These are phyloP conservation scores for Antidorcas marsupialis DNA, from an alignment of 2,113 vertebrate species.

Conservation along the genomic window DNA sequence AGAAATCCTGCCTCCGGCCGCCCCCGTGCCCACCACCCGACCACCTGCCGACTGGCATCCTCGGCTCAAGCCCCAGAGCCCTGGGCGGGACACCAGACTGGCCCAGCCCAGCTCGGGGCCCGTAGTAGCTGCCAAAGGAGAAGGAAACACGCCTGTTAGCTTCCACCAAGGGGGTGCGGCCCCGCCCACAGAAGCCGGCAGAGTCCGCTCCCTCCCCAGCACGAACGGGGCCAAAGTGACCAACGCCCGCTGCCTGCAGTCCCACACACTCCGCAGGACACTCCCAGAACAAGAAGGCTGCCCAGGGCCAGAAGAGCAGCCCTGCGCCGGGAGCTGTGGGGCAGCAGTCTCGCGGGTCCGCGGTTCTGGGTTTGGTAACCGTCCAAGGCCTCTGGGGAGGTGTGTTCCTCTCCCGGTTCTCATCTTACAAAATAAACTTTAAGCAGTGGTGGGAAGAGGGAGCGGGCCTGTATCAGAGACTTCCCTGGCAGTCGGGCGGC, in stretches of 20 bases:
- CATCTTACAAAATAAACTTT: background rate
- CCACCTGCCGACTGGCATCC: background rate
- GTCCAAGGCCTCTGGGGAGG: background rate
- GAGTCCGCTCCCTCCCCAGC: background rate
- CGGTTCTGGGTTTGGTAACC: fast-evolving
- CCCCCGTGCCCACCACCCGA: background rate
- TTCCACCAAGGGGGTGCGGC: too few relatives aligned
- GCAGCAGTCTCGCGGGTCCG: fast-evolving
- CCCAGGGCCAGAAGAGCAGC: background rate
- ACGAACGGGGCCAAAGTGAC: background rate
- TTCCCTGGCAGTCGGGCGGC: background rate
- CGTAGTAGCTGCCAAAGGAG: background rate
- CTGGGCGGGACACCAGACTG: background rate
- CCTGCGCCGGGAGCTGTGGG: background rate
- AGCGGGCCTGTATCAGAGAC: fast-evolving
- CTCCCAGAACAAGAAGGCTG: too few relatives aligned
- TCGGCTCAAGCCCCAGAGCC: too few relatives aligned
- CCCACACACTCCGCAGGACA: fast-evolving
- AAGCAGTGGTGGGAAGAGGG: fast-evolving
- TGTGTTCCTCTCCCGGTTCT: fast-evolving
- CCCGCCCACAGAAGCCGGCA: background rate
- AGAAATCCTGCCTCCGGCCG: background rate
- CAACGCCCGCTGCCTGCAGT: fast-evolving
- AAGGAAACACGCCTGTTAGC: background rate
- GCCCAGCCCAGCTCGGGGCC: too few relatives aligned